These are phyloP conservation scores for Lates japonicus DNA, from an alignment of 2,797 vertebrate genomes.

Conservation along the genomic window DNA sequence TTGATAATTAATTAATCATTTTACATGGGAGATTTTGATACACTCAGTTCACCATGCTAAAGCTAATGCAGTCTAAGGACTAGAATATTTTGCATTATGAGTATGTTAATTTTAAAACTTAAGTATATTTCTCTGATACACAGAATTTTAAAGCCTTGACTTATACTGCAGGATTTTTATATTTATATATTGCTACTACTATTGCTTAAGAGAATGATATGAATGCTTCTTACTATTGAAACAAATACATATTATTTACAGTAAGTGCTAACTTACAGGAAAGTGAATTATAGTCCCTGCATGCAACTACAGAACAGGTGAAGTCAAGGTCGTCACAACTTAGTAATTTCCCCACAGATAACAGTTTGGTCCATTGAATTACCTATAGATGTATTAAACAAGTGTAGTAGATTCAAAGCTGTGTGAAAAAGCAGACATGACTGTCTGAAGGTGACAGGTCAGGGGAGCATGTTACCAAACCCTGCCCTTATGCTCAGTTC, in stretches of 20 bases:
- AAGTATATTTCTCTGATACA: not conserved
- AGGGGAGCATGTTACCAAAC: not conserved
- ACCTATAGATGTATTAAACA: no score
- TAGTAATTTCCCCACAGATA: accelerated
- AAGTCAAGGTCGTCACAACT: conserved; percentile 18
- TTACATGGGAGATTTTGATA: no score
- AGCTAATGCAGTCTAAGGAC: not conserved
- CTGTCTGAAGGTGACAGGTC: not conserved
- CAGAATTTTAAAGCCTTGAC: not conserved
- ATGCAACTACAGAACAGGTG: not conserved
- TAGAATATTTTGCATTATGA: no score
- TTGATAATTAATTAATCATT: not conserved
- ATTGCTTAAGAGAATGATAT: not conserved
- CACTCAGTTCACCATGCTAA: no score
- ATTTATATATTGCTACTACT: not conserved
- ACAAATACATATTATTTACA: not conserved
- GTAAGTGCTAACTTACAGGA: not conserved
- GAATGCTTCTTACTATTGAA: not conserved
- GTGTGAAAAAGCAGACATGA: accelerated
- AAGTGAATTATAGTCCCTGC: not conserved
- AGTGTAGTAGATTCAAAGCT: no score
- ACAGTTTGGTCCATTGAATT: accelerated
- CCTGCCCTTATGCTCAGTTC: not conserved
- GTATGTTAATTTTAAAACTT: no score
- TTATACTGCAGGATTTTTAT: not conserved